Evolutionary conservation across 1,140 invertebrate species (phyloP).

Genomic region (Papilio aristodemus): DNA sequence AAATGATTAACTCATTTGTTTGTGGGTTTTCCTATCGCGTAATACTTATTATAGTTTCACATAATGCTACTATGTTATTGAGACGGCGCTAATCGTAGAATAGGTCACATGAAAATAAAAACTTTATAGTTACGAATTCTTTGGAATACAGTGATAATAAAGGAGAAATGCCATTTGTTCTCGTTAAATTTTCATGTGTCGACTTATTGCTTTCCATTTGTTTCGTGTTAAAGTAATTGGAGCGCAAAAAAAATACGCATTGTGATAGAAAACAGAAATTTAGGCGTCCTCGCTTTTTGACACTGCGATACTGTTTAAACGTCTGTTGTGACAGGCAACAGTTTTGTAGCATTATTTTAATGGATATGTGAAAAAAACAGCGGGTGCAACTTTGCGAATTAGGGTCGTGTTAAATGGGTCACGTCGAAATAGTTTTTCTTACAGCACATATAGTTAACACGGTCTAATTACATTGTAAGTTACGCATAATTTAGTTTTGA

Average conservation of each 20-base stretch:
- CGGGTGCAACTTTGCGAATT: constrained; percentile 68
- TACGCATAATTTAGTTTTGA: constrained; percentile 43
- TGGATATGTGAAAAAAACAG: constrained; percentile 62
- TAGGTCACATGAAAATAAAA: constrained; percentile 66
- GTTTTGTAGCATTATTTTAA: constrained; percentile 72
- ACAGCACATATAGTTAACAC: constrained; percentile 66
- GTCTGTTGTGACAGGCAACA: constrained; percentile 58
- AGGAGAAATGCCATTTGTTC: constrained; percentile 18
- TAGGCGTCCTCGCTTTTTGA: constrained; percentile 50
- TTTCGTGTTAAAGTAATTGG: constrained; percentile 20
- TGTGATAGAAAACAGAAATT: constrained; percentile 49
- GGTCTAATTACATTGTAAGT: constrained; percentile 65
- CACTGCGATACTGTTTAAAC: constrained; percentile 53
- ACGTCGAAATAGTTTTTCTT: constrained; percentile 67
- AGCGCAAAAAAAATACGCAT: constrained; percentile 44
- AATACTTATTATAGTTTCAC: constrained; percentile 60
- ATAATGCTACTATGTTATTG: constrained; percentile 47
- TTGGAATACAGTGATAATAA: constrained; percentile 41
- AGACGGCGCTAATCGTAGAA: constrained; percentile 49
- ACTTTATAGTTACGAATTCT: constrained; percentile 56
- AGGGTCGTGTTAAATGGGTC: constrained; percentile 70
- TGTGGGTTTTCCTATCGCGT: constrained; percentile 47
- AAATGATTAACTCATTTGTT: constrained; percentile 33
- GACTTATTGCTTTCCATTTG: constrained; percentile 27
- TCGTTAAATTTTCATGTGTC: constrained; percentile 16